Evolutionary conservation across 2,888 invertebrate genomes (phyloP), one percentile per base, ranked within the genome.

Genomic region (Andrena bicolor): DNA sequence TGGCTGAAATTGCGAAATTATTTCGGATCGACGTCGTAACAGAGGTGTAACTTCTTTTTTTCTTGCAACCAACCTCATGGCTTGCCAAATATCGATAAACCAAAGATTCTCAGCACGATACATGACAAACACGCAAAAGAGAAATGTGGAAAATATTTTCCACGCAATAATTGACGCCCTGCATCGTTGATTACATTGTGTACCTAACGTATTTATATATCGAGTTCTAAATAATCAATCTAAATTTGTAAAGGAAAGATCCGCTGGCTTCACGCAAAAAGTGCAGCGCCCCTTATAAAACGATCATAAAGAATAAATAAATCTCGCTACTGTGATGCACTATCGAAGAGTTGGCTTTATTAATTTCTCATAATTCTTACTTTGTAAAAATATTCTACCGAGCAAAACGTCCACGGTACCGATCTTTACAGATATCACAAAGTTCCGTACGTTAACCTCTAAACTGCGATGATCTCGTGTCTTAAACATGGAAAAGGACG

Each of bases 31-130:
- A 48, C 23, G 26, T 58, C 10, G 20, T 41, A 30, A 64, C n/a
- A 51, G 23, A 48, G 66, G 23, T 66, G 58, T 0, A 73, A 20
- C 30, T 63, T 35, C 53, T 51, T 71, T 16, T 32, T 56, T 7
- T 13, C 23, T 53, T 16, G 8, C 41, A 69, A 81, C 82, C 72
- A 82, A 82, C 82, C 82, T 82, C 82, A 81, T 82, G 64, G 64
- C 82, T 76, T 72, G 48, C 76, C 71, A 53, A 61, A 48, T 58
- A 72, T 60, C 58, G 2, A 2, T 58, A 63, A 71, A 70, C 65
- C 23, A 48, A 63, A 71, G 35, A 61, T 53, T 20, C 35, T 65
- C 60, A 51, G 63, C 23, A 66, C 30, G 48, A 66, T 68, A 66
- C 64, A 72, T 23, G 30, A 63, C 53, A 23, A 48, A 58, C 10